phyloP scores from a whole-genome alignment of 1,140 invertebrate genomes.

The Penaeus vannamei region DNA sequence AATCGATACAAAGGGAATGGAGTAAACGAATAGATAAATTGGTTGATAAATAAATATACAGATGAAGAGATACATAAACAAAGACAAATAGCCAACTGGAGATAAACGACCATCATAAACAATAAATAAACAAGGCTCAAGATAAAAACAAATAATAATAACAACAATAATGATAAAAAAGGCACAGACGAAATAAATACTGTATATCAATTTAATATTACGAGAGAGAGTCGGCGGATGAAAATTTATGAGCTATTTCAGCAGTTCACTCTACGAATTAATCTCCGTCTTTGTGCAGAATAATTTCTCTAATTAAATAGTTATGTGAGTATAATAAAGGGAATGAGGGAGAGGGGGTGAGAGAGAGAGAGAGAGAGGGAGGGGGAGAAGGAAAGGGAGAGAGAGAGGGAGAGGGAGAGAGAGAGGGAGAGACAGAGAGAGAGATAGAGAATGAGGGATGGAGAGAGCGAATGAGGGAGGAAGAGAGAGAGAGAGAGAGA shows the following conservation, averaged over 20 bases:
- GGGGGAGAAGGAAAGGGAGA: not conserved
- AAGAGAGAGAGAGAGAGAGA: too few relatives aligned
- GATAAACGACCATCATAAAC: not conserved
- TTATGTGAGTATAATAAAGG: not conserved
- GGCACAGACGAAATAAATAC: too few relatives aligned
- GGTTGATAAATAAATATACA: not conserved
- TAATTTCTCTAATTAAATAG: too few relatives aligned
- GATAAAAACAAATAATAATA: not conserved
- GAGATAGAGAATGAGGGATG: not conserved
- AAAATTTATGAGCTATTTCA: too few relatives aligned
- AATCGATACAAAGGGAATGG: not conserved
- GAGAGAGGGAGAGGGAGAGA: slow-evolving; percentile 1
- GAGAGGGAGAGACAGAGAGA: slow-evolving; percentile 26
- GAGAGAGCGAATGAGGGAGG: not conserved
- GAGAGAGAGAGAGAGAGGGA: not conserved
- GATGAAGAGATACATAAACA: not conserved
- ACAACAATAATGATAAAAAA: too few relatives aligned
- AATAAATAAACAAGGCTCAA: not conserved
- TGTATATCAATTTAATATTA: too few relatives aligned
- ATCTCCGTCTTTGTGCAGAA: not conserved
- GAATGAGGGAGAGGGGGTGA: slow-evolving; percentile 12
- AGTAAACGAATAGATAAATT: not conserved
- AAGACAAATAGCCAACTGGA: not conserved
- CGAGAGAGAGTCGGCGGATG: too few relatives aligned
- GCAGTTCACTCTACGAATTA: too few relatives aligned